phyloP scores from a whole-genome alignment of 2,797 vertebrate species.

The Acrocephalus scirpaceus region DNA sequence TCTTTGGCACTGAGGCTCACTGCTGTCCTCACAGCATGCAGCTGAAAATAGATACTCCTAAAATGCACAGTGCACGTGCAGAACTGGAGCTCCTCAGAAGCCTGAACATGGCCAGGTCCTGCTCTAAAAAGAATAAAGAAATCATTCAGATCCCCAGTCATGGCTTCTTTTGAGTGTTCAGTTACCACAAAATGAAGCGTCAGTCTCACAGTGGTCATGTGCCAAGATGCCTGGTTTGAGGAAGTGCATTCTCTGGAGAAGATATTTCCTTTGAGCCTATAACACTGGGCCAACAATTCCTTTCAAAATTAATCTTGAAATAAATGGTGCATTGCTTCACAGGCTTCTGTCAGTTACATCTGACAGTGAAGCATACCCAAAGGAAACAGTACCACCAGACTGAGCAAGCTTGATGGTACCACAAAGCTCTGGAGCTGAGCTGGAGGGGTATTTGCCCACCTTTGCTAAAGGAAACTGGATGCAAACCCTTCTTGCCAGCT shows the following conservation, averaged over 20 bases:
- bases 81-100: neutral
- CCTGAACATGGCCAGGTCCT: neutral
- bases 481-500: neutral
- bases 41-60: constrained; percentile 5
- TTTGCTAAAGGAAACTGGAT: neutral
- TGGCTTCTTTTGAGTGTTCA: neutral
- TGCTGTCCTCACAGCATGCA: neutral
- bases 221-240: neutral
- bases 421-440: neutral
- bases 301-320: neutral
- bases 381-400: neutral
- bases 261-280: neutral
- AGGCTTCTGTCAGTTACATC: neutral
- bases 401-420: neutral
- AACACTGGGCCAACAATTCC: neutral
- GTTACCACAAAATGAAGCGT: neutral
- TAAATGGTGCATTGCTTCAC: neutral
- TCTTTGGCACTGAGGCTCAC: neutral
- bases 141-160: neutral
- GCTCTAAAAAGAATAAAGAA: neutral
- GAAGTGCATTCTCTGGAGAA: neutral
- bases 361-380: neutral
- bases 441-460: neutral
- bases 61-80: neutral
- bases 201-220: neutral